Evolutionary conservation across 2,113 vertebrate species (phyloP).

Genomic region (Chaetops frenatus): DNA sequence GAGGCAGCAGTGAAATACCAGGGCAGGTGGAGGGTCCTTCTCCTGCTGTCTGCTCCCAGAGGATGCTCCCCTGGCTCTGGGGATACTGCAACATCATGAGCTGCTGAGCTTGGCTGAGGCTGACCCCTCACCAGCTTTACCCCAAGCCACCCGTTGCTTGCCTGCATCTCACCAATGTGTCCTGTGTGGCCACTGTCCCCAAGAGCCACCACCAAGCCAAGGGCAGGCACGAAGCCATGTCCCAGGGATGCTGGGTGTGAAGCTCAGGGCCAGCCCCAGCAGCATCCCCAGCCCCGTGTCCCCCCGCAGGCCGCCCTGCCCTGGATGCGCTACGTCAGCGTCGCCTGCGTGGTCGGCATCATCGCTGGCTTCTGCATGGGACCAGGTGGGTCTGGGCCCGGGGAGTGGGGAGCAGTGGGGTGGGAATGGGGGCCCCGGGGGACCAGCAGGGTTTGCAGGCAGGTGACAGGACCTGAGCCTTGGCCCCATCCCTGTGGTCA

Average conservation of each 20-base stretch:
- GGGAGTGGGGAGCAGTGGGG: rapidly evolving
- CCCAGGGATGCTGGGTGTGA: rapidly evolving
- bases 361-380: slow-evolving; percentile 90
- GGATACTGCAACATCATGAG: neutral
- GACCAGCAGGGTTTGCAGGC: rapidly evolving
- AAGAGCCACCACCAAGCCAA: rapidly evolving
- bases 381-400: slow-evolving; percentile 73
- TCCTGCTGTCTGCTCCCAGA: neutral
- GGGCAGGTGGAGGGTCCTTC: neutral
- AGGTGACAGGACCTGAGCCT: neutral
- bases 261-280: neutral
- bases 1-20: neutral
- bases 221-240: neutral
- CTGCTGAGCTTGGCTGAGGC: neutral
- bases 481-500: rapidly evolving
- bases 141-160: neutral
- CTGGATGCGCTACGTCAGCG: slow-evolving; percentile 79
- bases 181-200: neutral
- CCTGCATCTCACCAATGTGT: neutral
- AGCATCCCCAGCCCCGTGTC: neutral
- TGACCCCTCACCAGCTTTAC: neutral
- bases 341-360: slow-evolving; percentile 83
- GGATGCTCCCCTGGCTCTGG: neutral
- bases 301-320: slow-evolving; percentile 59
- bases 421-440: rapidly evolving